phyloP scores from a whole-genome alignment of 2,113 vertebrate genomes.

The Plecturocebus donacophilus region DNA sequence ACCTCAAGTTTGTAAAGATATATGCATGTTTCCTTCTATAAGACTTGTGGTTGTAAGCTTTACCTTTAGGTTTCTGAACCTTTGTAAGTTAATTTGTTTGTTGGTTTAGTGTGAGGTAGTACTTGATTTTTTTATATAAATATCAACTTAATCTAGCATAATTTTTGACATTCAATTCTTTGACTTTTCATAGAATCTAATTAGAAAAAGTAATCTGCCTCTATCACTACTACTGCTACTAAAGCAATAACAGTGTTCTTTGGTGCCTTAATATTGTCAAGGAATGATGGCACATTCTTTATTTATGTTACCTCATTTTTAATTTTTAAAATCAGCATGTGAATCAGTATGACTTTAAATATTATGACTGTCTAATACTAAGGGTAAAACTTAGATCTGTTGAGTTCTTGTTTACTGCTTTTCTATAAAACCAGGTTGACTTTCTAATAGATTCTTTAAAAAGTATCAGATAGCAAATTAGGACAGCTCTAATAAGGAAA shows the following conservation, averaged over 20 bases:
- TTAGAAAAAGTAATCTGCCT: neutral
- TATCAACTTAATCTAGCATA: neutral
- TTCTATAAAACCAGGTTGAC: neutral
- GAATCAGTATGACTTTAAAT: neutral
- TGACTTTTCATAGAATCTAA: neutral
- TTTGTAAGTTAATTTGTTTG: neutral
- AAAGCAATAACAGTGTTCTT: neutral
- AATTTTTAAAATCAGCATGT: neutral
- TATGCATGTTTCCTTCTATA: neutral
- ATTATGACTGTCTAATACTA: neutral
- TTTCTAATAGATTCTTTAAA: neutral
- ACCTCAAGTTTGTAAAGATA: neutral
- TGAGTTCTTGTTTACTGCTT: neutral
- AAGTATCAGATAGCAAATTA: neutral
- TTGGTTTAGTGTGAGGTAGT: neutral
- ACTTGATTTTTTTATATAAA: neutral
- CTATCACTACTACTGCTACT: neutral
- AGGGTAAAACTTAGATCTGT: neutral
- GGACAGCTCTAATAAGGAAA: constrained; percentile 1
- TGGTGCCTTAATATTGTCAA: neutral
- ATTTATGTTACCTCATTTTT: neutral
- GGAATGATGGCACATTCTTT: neutral
- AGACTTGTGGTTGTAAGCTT: neutral
- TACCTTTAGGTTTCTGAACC: neutral
- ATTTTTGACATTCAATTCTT: neutral